Base-by-base conservation (phyloP, 2,797 vertebrate genomes). In the Gephyroberyx darwinii region DNA sequence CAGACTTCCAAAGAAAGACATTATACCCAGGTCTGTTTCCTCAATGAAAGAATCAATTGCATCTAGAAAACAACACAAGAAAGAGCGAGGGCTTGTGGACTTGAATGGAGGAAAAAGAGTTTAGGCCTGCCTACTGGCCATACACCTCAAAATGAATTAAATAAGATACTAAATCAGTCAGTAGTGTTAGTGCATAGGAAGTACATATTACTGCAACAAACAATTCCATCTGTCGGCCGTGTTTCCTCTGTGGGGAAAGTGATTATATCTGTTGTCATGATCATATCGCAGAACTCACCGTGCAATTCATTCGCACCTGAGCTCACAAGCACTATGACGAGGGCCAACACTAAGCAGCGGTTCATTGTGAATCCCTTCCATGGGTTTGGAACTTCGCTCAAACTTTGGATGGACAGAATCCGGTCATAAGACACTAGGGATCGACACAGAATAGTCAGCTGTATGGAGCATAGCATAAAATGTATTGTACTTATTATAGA, bases 361-460 rank as follows among this genome's bases (percentile, higher is more conserved):
- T 97, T 98, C 88, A 99, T 93, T 0, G 96, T 95, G 69, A 98
- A 61, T 9, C 95, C 94, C 60, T 95, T 96, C 96, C 96, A 98
- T 52, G 96, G 96, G 67, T 96, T 95, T 2, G 89, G 84, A 58
- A 93, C 91, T 4, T 93, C 87, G 12, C 83, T 90, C 75, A 94
- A 70, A 52, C 84, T 81, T 74, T 92, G 83, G 5, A 94, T 85
- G 16, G 92, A 85, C 68, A 93, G 83, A 82, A 93, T 90, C 43
- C 90, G 85, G 0, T 89, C 90, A 64, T 93, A 93, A 58, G 91
- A 88, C 91, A 93, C 94, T 94, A 7, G 1, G 7, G 37, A 69
- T 22, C 75, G n/a, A 85, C 14, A 69, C 1, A 56, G 16, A 62
- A 1, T 0, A 30, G 17, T 77, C 53, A 83, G n/a, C 62, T 0